Percentiles rank a stretch among this genome's conserved stretches.
These are phyloP conservation scores for Cerastis rubricosa DNA, from an alignment of 2,888 invertebrate species.

Conservation along the genomic window DNA sequence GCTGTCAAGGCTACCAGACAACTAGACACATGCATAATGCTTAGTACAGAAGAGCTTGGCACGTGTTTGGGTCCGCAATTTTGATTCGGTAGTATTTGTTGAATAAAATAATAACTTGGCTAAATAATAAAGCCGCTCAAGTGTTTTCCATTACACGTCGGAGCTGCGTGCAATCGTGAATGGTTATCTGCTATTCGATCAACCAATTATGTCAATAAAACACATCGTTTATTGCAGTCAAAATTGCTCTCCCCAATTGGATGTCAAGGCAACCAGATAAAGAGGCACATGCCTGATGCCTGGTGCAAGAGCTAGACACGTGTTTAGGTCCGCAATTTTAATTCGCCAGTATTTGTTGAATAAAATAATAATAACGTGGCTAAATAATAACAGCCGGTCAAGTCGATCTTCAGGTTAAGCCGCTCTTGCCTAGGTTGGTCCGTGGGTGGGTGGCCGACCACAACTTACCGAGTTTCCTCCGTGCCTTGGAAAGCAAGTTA, in stretches of 20 bases:
- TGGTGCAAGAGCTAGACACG: neutral
- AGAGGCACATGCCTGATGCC: neutral
- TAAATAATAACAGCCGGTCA: neutral
- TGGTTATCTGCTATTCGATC: neutral
- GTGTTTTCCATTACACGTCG: slow-evolving; percentile 9
- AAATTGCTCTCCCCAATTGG: slow-evolving; percentile 2
- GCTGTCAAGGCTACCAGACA: too few species aligned
- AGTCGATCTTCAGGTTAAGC: neutral
- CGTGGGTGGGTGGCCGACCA: neutral
- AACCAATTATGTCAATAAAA: slow-evolving; percentile 17
- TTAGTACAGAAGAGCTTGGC: too few species aligned
- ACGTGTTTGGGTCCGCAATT: too few species aligned
- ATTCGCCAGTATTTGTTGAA: neutral
- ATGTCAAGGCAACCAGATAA: slow-evolving; percentile 1
- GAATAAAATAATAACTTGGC: too few species aligned
- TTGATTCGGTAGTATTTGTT: too few species aligned
- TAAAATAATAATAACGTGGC: neutral
- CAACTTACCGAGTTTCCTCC: neutral
- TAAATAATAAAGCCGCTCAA: too few species aligned
- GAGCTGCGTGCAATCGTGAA: neutral
- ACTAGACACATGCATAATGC: too few species aligned
- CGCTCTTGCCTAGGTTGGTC: neutral
- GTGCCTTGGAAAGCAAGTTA: neutral
- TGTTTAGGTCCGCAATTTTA: neutral
- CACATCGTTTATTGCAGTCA: neutral